These are phyloP conservation scores for Quiscalus mexicanus DNA, from an alignment of 2,113 vertebrate species.

Conservation along the genomic window DNA sequence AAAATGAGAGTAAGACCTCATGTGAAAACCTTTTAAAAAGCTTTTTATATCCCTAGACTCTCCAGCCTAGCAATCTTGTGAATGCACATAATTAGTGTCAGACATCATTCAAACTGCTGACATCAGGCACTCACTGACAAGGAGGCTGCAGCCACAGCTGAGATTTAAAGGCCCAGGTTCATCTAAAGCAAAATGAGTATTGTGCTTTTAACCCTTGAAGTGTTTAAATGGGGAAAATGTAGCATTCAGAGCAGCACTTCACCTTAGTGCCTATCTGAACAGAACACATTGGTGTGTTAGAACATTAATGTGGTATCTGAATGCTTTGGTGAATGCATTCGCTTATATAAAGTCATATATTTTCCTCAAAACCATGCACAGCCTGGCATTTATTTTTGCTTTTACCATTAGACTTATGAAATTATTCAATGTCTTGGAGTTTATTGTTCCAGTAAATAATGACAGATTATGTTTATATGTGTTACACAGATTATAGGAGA, in stretches of 20 bases:
- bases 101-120: slow-evolving; percentile 31
- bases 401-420: neutral
- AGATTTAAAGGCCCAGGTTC: slow-evolving; percentile 45
- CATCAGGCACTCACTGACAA: slow-evolving; percentile 41
- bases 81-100: slow-evolving; percentile 65
- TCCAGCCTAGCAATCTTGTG: slow-evolving; percentile 43
- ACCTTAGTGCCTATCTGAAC: neutral
- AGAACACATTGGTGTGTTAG: neutral
- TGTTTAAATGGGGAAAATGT: neutral
- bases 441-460: neutral
- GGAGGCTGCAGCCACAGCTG: slow-evolving; percentile 12
- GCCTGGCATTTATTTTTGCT: neutral
- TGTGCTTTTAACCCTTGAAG: slow-evolving; percentile 45
- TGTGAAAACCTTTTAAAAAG: slow-evolving; percentile 49
- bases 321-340: neutral
- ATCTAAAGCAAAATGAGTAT: neutral
- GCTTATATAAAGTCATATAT: neutral
- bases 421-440: neutral
- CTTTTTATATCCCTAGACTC: slow-evolving; percentile 48
- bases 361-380: neutral
- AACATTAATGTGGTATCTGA: neutral
- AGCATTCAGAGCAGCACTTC: neutral
- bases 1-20: neutral
- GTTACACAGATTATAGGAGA: neutral
- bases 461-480: neutral